Conservation (phyloP, 92 coral and sea anemone genomes). For the Actinernus sp. region DNA sequence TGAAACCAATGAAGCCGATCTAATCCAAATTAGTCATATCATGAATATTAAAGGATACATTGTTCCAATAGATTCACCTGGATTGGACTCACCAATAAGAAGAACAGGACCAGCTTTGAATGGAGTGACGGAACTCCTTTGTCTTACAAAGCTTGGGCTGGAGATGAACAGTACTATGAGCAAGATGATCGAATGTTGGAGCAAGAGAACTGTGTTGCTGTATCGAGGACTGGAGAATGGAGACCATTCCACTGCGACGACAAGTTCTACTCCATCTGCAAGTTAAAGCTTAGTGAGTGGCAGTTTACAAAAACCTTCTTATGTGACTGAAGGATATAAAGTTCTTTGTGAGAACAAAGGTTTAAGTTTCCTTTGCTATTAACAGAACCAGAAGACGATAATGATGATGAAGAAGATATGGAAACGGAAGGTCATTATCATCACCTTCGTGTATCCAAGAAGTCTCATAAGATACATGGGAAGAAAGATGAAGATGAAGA, state of each 20-base stretch:
- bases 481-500: conserved; percentile 45
- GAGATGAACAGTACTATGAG: conserved; percentile 80
- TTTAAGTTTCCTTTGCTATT: background rate
- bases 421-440: conserved; percentile 26
- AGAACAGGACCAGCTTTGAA: conserved; percentile 72
- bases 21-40: no score
- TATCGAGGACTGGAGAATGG: conserved; percentile 90
- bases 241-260: conserved; percentile 93
- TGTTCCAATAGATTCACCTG: conserved; percentile 84
- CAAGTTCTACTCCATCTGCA: conserved; percentile 90
- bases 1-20: no score
- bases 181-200: conserved; percentile 80
- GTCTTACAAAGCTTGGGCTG: conserved; percentile 83
- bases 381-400: conserved; percentile 28
- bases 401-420: conserved; percentile 43
- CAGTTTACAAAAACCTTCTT: no score
- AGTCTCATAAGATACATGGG: conserved; percentile 7
- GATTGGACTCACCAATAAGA: conserved; percentile 87
- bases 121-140: conserved; percentile 83
- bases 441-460: conserved; percentile 27
- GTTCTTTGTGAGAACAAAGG: background rate
- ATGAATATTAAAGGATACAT: no score
- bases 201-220: conserved; percentile 86
- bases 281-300: conserved; percentile 90
- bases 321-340: no score